Evolutionary conservation across 1,140 invertebrate species (phyloP).

Genomic region (Macrotrachela quadricornifera): DNA sequence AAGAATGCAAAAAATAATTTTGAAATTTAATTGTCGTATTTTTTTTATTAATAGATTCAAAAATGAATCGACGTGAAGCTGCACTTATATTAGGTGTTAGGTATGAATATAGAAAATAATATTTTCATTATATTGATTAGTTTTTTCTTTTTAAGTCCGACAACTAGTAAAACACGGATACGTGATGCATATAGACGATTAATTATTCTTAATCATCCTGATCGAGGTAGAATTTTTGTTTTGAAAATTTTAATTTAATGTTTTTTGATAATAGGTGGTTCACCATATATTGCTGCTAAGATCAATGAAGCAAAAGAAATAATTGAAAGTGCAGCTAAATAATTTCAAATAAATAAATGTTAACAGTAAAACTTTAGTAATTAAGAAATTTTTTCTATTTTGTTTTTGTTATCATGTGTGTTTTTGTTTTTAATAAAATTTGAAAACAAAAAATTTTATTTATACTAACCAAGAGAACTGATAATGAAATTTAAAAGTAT

Average conservation of each 20-base stretch:
- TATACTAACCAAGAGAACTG: no score
- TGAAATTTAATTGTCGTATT: no score
- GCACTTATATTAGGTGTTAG: conserved; percentile 5
- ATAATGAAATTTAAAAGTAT: no score
- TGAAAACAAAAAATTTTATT: no score
- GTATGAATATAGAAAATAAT: neutral
- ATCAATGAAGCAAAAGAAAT: conserved; percentile 53
- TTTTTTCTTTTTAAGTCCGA: neutral
- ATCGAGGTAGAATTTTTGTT: neutral
- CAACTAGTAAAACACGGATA: conserved; percentile 1
- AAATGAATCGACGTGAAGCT: conserved; percentile 9
- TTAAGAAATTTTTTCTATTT: no score
- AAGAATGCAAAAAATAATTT: neutral
- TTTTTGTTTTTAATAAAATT: no score
- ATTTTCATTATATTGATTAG: no score
- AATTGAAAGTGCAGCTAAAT: no score
- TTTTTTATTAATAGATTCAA: neutral
- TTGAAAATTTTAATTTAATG: no score
- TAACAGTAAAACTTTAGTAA: no score
- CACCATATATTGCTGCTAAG: conserved; percentile 77
- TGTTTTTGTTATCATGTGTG: no score
- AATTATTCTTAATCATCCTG: conserved; percentile 9
- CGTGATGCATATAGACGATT: conserved; percentile 9
- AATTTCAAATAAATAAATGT: no score
- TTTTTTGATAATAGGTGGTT: conserved; percentile 39